Evolutionary conservation across 1,140 invertebrate species (phyloP).

Genomic region (Magallana ariakensis): DNA sequence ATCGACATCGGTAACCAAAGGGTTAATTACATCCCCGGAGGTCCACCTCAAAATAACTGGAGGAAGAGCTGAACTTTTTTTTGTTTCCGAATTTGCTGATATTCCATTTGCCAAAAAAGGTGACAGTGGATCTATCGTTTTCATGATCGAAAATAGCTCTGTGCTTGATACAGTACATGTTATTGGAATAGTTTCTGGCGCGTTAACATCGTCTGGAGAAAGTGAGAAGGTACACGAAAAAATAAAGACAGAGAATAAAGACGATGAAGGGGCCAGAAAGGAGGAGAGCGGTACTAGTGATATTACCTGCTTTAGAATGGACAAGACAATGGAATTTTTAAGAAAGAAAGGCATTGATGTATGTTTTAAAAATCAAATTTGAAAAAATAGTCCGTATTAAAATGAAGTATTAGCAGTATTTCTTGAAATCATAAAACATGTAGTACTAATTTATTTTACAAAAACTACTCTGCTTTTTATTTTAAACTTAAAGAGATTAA

Average conservation of each 20-base stretch:
- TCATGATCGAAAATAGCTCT: neutral
- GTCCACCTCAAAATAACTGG: too few species aligned
- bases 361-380: neutral
- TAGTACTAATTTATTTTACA: too few species aligned
- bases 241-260: neutral
- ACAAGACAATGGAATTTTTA: neutral
- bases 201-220: neutral
- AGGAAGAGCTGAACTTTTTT: neutral
- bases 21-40: neutral
- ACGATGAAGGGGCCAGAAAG: neutral
- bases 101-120: neutral
- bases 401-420: too few species aligned
- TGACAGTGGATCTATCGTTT: neutral
- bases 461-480: too few species aligned
- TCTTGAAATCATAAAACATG: too few species aligned
- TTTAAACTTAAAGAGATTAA: too few species aligned
- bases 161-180: neutral
- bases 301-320: neutral
- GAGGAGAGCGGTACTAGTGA: too few species aligned
- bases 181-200: neutral
- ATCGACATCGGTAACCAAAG: neutral
- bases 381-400: too few species aligned
- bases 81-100: neutral
- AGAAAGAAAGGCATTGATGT: neutral
- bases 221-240: neutral